Percentiles rank a stretch among this genome's conserved stretches.
phyloP scores from a whole-genome alignment of 2,113 vertebrate species.

The Pimephales promelas region DNA sequence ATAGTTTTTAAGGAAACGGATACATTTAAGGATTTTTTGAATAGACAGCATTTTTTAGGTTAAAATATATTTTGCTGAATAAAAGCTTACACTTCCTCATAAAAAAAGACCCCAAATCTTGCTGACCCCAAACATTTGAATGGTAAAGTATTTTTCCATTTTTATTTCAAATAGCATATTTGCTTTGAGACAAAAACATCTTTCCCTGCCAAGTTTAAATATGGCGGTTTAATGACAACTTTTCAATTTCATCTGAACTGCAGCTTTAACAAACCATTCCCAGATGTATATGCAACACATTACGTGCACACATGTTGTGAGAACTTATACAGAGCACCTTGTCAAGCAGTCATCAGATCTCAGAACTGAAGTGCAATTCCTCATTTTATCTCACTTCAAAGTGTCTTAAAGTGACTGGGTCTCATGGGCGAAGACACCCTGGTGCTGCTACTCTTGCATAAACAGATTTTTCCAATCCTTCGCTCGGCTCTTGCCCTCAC shows the following conservation, averaged over 20 bases:
- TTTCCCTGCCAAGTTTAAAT: not conserved
- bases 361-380: conserved; percentile 40
- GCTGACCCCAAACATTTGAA: not conserved
- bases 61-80: not conserved
- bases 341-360: conserved; percentile 9
- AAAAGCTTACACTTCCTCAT: not conserved
- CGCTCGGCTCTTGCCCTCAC: conserved; percentile 74
- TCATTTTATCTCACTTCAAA: conserved; percentile 51
- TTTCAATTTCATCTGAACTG: not conserved
- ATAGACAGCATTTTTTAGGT: no score
- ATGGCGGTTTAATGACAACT: not conserved
- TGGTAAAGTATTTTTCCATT: not conserved
- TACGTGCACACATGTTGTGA: not conserved
- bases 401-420: conserved; percentile 48
- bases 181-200: not conserved
- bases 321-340: conserved; percentile 26
- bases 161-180: not conserved
- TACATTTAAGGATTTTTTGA: not conserved
- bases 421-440: conserved; percentile 41
- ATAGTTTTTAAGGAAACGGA: not conserved
- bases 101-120: not conserved
- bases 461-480: conserved; percentile 66
- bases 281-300: not conserved
- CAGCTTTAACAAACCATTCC: not conserved
- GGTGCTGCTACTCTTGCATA: conserved; percentile 54